Evolutionary conservation across 2,888 invertebrate genomes (phyloP), one percentile per base, ranked within the genome.

Genomic region (Rhagonycha lutea): DNA sequence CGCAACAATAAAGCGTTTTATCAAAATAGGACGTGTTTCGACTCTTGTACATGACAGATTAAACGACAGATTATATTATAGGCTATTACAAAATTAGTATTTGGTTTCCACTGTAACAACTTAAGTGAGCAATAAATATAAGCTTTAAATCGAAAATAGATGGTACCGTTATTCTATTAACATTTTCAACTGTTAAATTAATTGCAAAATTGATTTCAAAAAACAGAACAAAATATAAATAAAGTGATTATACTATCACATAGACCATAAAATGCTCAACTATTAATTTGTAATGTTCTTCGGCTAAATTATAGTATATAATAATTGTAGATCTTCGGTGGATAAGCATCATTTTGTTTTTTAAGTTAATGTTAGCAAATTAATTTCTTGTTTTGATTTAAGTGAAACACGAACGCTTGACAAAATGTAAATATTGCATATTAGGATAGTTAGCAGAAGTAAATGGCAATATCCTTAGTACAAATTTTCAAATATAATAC

Each of bases 1-100:
- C 63, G 70, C 62, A 63, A 28, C 28, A 29, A 70, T 70, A 70
- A 70, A 62, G 23, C 14, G 12, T 70, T 69, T 61, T 63, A 29
- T 18, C 61, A 70, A 70, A 70, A 62, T 70, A 61, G 14, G 70
- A 63, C 29, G 62, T 61, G 62, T 70, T 70, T 29, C 23, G 62
- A 11, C 62, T 29, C 28, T 24, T 65, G 23, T 23, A 65, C 63
- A 65, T 65, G 63, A 65, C 63, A 65, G 63, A 65, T 65, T 65
- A 65, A 65, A 65, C 23, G 63, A 65, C 23, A 65, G 63, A 65
- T 65, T 65, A 24, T 65, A 65, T 65, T 65, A 65, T 65, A 26
- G 63, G 26, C 63, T 24, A 65, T 65, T 65, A 65, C 26, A 26
- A 65, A 47, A 47, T 47, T 47, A 47, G 47, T 47, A 47, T 47